Base-by-base conservation (phyloP, 1,140 invertebrate genomes). In the Megalonaias nervosa region DNA sequence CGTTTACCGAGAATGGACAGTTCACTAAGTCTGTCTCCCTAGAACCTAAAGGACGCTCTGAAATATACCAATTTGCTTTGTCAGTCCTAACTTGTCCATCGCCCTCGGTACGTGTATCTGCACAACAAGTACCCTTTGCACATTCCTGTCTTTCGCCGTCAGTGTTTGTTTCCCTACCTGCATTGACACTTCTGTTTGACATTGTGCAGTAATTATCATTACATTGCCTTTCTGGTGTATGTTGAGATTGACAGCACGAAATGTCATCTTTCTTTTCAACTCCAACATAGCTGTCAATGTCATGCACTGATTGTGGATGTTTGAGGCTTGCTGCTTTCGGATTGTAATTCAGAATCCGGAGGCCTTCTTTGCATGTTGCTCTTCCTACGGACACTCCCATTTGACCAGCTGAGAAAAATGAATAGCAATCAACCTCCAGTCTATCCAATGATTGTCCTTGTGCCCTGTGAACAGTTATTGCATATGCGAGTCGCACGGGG, bases 341-440 rank as follows among this genome's bases (percentile, higher is more conserved):
- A 56, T 76, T 57, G 19, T 59, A 74, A 65, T 80, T 80, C 2
- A 66, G 11, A 17, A 76, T 55, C 26, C 26, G 1, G 26, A 31
- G 26, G 26, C 71, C 55, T 31, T 38, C 21, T 48, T 62, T 76
- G 6, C 2, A 60, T 16, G 56, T 59, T 15, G 64, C 74, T 21
- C 79, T 26, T 9, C 79, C 79, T 3, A 81, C 48, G 19, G 71
- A 74, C 14, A 81, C 79, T 19, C 79, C 75, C 38, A 81, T 69
- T 15, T 81, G 79, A 16, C 74, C 79, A 21, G 75, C 48, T 19
- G 79, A 66, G 71, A 77, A 81, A 71, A 81, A 81, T 55, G 79
- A 73, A 19, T 19, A 74, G 26, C 69, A 72, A 26, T 80, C 78
- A 61, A 80, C 59, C 66, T 80, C 74, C 15, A 80, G 9, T 16